These are phyloP conservation scores for Aleiodes alternator DNA, from an alignment of 2,888 invertebrate genomes.

Conservation along the genomic window DNA sequence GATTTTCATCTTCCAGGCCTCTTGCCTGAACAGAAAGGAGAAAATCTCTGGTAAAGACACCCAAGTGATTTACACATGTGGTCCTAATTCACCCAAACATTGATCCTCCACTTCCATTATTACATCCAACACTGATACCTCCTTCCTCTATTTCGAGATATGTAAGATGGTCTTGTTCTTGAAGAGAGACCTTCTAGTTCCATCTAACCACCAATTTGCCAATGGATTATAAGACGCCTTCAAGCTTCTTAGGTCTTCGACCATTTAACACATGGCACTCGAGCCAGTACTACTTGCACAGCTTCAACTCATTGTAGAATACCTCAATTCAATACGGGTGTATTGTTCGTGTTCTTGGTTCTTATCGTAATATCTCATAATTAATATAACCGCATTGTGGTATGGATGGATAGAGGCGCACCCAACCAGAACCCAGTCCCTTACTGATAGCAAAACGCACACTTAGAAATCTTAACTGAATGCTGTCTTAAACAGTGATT, in stretches of 20 bases:
- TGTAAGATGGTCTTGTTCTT: constrained; percentile 45
- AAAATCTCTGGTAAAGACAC: constrained; percentile 33
- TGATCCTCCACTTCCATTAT: constrained; percentile 23
- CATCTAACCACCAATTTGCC: constrained; percentile 26
- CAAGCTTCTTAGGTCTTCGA: constrained; percentile 39
- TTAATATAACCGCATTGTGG: constrained; percentile 75
- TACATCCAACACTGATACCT: constrained; percentile 7
- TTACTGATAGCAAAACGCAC: constrained; percentile 70
- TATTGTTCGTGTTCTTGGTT: constrained; percentile 74
- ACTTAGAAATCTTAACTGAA: constrained; percentile 34
- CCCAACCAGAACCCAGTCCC: constrained; percentile 65
- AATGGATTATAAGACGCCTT: constrained; percentile 33
- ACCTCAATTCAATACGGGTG: constrained; percentile 73
- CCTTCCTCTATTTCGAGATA: not conserved
- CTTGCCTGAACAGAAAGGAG: constrained; percentile 19
- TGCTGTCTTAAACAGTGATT: constrained; percentile 38
- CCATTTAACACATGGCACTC: constrained; percentile 44
- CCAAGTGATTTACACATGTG: constrained; percentile 26
- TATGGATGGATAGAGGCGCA: constrained; percentile 74
- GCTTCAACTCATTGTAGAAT: constrained; percentile 43
- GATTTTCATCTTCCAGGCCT: constrained; percentile 18
- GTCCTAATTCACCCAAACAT: constrained; percentile 22
- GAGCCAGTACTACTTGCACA: constrained; percentile 18
- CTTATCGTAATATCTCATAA: constrained; percentile 76
- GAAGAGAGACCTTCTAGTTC: constrained; percentile 4